Evolutionary conservation across 2,113 vertebrate species (phyloP), one percentile per base, ranked within the genome.

Genomic region (Antennarius striatus): DNA sequence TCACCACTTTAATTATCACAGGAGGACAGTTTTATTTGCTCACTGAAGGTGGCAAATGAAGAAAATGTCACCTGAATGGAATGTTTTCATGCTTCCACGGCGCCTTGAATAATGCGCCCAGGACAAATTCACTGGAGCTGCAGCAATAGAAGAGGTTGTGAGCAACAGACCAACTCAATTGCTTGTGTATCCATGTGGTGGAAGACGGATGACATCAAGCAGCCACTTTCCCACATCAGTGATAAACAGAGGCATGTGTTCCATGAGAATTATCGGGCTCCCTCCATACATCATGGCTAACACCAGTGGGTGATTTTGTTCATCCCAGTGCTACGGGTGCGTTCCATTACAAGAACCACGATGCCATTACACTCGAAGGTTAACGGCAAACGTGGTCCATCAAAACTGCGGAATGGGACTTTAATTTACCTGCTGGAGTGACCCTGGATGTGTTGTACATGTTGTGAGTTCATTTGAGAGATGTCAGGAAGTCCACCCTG

Each of bases 331-430:
- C 52, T 52, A 51, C 8, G 53, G 17, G 14, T 55, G 9, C 5
- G 39, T 51, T 79, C 64, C 57, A 80, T 85, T 85, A 79, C 40
- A 52, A 63, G 57, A 77, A 60, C 45, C 56, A 73, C 81, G 70
- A 32, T 15, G 52, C 45, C 50, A 77, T 73, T 80, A 66, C 28
- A 57, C 69, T 30, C 68, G 68, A 81, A 84, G 69, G 71, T 85
- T 71, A 82, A 80, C 32, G 66, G 62, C 74, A 48, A 59, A 47
- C 3, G 15, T 50, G 50, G 45, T 68, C 22, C 10, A 62, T 85
- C 59, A 56, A 47, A 68, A 32, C 42, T 63, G 30, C 64, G 45
- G 16, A 79, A 81, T 61, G 61, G 16, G 45, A 49, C 63, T 59
- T 77, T 75, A 15, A 71, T 81, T 75, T 71, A 77, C 55, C 64